phyloP scores from a whole-genome alignment of 2,888 invertebrate species.

The Thysanoteuthis rhombus region DNA sequence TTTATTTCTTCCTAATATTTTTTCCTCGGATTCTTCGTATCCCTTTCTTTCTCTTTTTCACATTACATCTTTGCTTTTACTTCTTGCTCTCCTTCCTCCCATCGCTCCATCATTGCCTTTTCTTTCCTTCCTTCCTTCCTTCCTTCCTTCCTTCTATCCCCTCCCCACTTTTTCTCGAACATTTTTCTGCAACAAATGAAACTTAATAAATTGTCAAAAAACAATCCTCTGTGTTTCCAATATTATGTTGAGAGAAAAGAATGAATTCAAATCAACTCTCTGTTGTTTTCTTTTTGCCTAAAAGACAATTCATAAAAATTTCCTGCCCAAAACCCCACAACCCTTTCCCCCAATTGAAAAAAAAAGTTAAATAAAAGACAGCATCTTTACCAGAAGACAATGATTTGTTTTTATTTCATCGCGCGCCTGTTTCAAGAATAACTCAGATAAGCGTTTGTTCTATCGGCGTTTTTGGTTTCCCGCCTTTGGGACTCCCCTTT shows the following conservation, averaged over 20 bases:
- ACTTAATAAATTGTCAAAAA: neutral
- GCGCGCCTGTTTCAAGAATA: neutral
- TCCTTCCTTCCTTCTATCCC: neutral
- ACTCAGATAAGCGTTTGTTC: neutral
- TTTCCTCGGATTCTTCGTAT: neutral
- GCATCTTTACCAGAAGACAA: neutral
- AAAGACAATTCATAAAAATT: neutral
- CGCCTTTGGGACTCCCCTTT: neutral
- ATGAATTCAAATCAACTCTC: neutral
- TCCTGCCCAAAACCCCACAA: neutral
- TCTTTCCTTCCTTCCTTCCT: neutral
- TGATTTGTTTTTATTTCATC: neutral
- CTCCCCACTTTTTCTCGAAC: neutral
- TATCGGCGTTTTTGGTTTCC: neutral
- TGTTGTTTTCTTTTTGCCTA: neutral
- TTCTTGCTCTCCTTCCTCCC: no score
- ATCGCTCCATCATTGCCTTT: neutral
- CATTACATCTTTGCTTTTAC: no score
- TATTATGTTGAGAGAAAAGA: neutral
- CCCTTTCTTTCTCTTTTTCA: neutral
- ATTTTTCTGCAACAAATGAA: neutral
- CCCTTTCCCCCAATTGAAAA: neutral
- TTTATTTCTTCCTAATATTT: neutral
- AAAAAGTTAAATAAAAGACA: neutral
- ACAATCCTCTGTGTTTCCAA: neutral